These are phyloP conservation scores for Champsocephalus esox DNA, from an alignment of 2,797 vertebrate genomes.

Conservation along the genomic window DNA sequence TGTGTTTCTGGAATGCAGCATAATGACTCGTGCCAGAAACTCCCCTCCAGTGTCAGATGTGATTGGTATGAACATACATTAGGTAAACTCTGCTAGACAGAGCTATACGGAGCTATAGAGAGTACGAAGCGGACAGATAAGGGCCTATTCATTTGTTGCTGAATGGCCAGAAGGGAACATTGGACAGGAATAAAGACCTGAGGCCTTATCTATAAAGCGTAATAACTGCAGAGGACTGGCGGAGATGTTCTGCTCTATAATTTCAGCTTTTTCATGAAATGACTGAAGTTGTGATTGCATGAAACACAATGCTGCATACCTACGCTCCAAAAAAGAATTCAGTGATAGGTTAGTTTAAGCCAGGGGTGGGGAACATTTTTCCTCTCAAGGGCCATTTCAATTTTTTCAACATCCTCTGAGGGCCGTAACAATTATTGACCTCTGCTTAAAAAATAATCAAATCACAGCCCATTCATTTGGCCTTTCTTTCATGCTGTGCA, in stretches of 20 bases:
- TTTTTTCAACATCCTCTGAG: too few species aligned
- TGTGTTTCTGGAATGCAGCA: conserved; percentile 29
- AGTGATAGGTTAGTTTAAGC: background rate
- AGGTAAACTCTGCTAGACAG: conserved; percentile 12
- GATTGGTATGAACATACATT: conserved; percentile 42
- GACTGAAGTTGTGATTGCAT: conserved; percentile 33
- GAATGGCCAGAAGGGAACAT: conserved; percentile 30
- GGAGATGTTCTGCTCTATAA: conserved; percentile 18
- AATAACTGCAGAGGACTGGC: conserved; percentile 18
- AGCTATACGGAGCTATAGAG: background rate
- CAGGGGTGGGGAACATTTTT: too few species aligned
- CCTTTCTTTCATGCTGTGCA: too few species aligned
- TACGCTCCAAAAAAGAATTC: background rate
- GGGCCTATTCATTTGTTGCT: conserved; percentile 24
- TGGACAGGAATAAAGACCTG: conserved; percentile 4
- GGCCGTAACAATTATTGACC: too few species aligned
- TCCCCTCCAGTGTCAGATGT: conserved; percentile 35
- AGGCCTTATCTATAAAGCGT: conserved; percentile 33
- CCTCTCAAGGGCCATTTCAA: too few species aligned
- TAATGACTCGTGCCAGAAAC: conserved; percentile 51
- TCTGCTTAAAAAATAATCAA: too few species aligned
- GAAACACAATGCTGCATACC: conserved; percentile 18
- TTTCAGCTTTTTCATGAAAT: conserved; percentile 38
- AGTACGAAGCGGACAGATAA: conserved; percentile 43
- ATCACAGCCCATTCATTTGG: too few species aligned